Conservation (phyloP, 2,113 vertebrate genomes). For the Dendrocopos noguchii region DNA sequence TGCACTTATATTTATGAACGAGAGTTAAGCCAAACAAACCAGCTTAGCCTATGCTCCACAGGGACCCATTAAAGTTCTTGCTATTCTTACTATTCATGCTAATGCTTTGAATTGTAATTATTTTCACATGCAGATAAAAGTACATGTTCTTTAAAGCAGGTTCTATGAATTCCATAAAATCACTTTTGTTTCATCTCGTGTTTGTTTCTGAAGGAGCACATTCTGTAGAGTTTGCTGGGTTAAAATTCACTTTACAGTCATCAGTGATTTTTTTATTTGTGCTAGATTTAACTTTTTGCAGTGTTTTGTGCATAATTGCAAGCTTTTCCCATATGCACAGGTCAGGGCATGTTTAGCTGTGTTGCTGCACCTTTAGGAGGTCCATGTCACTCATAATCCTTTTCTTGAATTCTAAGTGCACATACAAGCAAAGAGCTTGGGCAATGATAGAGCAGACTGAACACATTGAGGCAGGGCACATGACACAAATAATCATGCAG, state of each 20-base stretch:
- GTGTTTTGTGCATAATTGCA: neutral
- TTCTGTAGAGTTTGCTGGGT: neutral
- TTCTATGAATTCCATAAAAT: neutral
- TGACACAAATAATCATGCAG: neutral
- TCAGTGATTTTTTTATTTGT: neutral
- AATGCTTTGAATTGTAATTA: slow-evolving; percentile 62
- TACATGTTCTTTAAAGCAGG: neutral
- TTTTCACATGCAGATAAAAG: slow-evolving; percentile 41
- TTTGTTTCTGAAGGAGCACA: neutral
- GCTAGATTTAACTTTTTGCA: neutral
- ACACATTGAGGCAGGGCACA: neutral
- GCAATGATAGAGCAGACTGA: neutral
- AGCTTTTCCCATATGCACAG: neutral
- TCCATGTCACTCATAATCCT: neutral
- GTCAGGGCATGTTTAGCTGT: neutral
- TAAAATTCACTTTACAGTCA: neutral
- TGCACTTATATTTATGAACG: slow-evolving; percentile 31
- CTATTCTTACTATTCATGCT: slow-evolving; percentile 49
- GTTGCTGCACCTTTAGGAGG: neutral
- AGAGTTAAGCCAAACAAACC: slow-evolving; percentile 35
- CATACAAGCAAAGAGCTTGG: accelerated
- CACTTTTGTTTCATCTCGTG: neutral
- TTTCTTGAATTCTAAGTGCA: neutral
- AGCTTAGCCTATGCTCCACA: slow-evolving; percentile 6
- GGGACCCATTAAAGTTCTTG: slow-evolving; percentile 19